Base-by-base conservation (phyloP, 2,797 vertebrate genomes). In the Catostomus latipinnis region DNA sequence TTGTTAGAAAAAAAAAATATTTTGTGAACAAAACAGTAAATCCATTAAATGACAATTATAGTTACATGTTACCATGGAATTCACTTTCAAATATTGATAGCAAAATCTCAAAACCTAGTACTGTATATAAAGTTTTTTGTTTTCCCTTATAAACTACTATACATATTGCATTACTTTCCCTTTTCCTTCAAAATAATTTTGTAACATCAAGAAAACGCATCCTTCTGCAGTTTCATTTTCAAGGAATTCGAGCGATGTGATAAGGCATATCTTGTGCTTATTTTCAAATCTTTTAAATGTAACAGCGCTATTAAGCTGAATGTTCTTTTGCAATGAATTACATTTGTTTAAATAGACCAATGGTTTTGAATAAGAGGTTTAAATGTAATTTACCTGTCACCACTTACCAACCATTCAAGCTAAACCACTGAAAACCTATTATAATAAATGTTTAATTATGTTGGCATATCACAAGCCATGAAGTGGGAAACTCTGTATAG, bases 121-220 rank as follows among this genome's bases (percentile, higher is more conserved):
- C 0, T 6, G 34, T 6, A 48, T 14, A 1, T 5, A 49, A 49
- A 49, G 34, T 34, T 34, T 34, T 49, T 16, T 46, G 8, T 43
- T 10, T 18, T 45, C 5, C 3, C 65, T 50, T 9, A 49, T 22
- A 3, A 12, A 11, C 0, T 6, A 54, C 0, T 66, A 9, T 53
- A 8, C 45, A 14, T 43, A 8, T n/a, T 43, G n/a, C 3, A n/a
- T 53, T 50, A 7, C 10, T 54, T 60, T 12, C 56, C 18, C n/a
- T 45, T 57, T 49, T 8, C 57, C 68, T 76, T 76, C 8, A 49
- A 6, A 16, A 60, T 12, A 34, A 34, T 34, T 34, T 34, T 34
- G 34, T 34, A 34, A 22, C 22, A 46, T 45, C 22, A 56, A 61
- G 56, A 72, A 72, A 72, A 60, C 56, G 49, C 11, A 72, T 4